These are phyloP conservation scores for Pristionchus arcanus DNA, from an alignment of 2,888 invertebrate genomes.

Conservation along the genomic window DNA sequence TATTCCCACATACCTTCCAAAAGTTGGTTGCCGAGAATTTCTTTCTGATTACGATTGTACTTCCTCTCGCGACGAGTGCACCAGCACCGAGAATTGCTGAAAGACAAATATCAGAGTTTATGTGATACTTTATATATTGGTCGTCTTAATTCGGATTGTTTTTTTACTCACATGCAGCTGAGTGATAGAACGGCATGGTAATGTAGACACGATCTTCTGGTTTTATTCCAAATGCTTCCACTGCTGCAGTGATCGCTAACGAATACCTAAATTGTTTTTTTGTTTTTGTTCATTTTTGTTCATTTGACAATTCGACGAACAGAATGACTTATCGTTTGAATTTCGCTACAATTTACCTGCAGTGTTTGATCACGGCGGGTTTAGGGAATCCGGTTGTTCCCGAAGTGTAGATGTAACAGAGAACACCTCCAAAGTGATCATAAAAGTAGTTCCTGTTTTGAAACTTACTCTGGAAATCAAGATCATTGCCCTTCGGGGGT, in stretches of 20 bases:
- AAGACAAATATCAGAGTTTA: neutral
- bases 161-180: slow-evolving; percentile 88
- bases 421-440: slow-evolving; percentile 75
- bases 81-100: slow-evolving; percentile 65
- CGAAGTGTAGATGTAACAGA: slow-evolving; percentile 97
- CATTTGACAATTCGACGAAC: no score
- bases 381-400: slow-evolving; percentile 98
- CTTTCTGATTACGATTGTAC: slow-evolving; percentile 89
- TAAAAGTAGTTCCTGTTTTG: neutral
- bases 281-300: neutral
- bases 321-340: no score
- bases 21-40: slow-evolving; percentile 96
- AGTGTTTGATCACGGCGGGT: slow-evolving; percentile 95
- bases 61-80: slow-evolving; percentile 81
- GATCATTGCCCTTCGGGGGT: slow-evolving; percentile 59
- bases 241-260: slow-evolving; percentile 68
- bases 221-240: slow-evolving; percentile 65
- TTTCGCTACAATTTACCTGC: slow-evolving; percentile 82
- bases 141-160: neutral
- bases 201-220: slow-evolving; percentile 90
- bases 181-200: slow-evolving; percentile 96
- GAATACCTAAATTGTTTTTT: neutral
- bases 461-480: slow-evolving; percentile 68
- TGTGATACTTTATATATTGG: neutral
- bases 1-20: slow-evolving; percentile 85